A percentile compares a stretch with the other conserved stretches of the same genome.
Conservation (phyloP, 2,888 invertebrate species). For the Dolichomitus sp. region DNA sequence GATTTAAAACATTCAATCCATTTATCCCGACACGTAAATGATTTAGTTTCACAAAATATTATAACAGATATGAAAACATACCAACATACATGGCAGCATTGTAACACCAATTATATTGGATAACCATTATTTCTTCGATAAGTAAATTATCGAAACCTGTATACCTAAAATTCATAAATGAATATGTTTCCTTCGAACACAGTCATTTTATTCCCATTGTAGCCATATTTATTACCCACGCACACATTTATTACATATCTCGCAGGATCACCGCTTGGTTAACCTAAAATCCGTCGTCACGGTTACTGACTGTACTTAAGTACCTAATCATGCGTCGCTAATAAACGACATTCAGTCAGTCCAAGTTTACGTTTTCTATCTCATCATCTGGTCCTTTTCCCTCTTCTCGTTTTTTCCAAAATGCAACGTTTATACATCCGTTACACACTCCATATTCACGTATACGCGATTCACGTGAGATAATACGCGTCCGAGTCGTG, state of each 20-base stretch:
- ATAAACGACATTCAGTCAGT: constrained; percentile 5
- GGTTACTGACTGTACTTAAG: not conserved
- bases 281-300: not conserved
- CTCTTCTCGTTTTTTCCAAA: not conserved
- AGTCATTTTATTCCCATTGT: no score
- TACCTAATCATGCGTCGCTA: constrained; percentile 24
- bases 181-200: no score
- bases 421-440: not conserved
- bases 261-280: not conserved
- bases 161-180: no score
- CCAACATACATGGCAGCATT: no score
- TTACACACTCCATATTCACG: not conserved
- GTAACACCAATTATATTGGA: no score
- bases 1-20: no score
- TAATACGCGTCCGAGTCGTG: constrained; percentile 34
- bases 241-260: not conserved
- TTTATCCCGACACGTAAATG: no score
- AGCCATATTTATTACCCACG: not conserved
- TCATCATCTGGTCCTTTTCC: not conserved
- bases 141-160: no score
- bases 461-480: constrained; percentile 26
- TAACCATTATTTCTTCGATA: no score
- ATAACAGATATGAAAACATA: no score
- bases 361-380: constrained; percentile 1
- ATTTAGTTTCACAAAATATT: no score